These are phyloP conservation scores for Pantelozetes paolii DNA, from an alignment of 2,888 invertebrate species.

Conservation along the genomic window DNA sequence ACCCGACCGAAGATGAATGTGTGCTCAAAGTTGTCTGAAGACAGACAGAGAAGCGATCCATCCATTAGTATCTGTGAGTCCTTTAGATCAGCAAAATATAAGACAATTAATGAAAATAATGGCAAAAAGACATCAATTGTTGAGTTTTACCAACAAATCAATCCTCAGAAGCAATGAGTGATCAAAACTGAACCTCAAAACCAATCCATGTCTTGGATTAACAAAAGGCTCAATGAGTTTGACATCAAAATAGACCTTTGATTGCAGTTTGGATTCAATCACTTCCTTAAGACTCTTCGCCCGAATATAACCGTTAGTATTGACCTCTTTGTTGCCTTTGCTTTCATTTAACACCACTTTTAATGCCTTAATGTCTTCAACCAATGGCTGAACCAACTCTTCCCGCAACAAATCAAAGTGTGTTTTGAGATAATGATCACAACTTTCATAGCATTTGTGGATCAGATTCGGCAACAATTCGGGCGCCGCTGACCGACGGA, in stretches of 20 bases:
- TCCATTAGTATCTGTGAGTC: slow-evolving; percentile 9
- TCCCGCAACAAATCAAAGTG: slow-evolving; percentile 73
- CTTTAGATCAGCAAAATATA: too few species aligned
- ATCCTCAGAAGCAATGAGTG: neutral
- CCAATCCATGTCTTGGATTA: neutral
- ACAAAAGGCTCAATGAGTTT: neutral
- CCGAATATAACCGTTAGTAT: neutral
- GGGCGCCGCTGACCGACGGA: slow-evolving; percentile 11
- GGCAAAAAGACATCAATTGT: neutral
- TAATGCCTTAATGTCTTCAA: slow-evolving; percentile 54
- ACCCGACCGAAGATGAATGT: slow-evolving; percentile 24
- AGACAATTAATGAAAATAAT: neutral
- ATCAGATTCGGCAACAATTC: slow-evolving; percentile 61
- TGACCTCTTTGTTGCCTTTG: neutral
- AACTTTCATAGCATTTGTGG: slow-evolving; percentile 61
- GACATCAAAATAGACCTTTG: slow-evolving; percentile 1
- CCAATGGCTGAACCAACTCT: slow-evolving; percentile 71
- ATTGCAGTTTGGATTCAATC: neutral
- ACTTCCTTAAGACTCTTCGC: neutral
- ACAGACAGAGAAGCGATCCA: slow-evolving; percentile 41
- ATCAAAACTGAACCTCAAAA: neutral
- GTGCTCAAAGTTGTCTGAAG: slow-evolving; percentile 39
- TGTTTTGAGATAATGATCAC: slow-evolving; percentile 71
- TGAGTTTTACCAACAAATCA: neutral
- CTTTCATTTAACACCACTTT: neutral